phyloP scores from a whole-genome alignment of 1,140 invertebrate species.

The Streblospio benedicti region DNA sequence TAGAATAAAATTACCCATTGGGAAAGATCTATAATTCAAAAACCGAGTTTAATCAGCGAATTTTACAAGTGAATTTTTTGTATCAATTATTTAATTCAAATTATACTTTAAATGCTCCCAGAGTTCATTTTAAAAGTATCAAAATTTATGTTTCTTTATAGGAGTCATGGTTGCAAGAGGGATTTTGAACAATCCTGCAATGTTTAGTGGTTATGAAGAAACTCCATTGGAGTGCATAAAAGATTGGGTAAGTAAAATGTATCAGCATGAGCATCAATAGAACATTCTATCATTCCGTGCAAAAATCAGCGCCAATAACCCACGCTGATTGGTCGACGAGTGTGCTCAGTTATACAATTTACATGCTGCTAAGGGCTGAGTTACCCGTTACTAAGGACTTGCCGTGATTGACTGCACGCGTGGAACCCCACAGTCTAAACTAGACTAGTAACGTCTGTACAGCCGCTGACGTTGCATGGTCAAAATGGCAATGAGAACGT shows the following conservation, averaged over 20 bases:
- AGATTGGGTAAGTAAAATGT: slow-evolving; percentile 65
- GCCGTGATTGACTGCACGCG: no score
- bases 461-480: not conserved
- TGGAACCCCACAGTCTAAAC: no score
- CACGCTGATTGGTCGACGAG: no score
- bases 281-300: no score
- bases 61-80: not conserved
- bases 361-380: no score
- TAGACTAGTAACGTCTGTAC: not conserved
- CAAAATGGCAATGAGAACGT: no score
- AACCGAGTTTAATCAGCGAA: not conserved
- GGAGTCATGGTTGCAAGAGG: slow-evolving; percentile 82
- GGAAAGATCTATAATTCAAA: slow-evolving; percentile 9
- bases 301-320: no score
- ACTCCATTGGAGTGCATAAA: slow-evolving; percentile 72
- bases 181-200: slow-evolving; percentile 78
- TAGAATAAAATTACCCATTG: no score
- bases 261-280: no score
- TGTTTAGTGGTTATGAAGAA: slow-evolving; percentile 62
- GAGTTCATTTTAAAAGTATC: not conserved
- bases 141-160: slow-evolving; percentile 33
- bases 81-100: no score
- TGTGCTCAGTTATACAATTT: no score
- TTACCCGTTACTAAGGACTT: no score
- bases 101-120: not conserved